These are phyloP conservation scores for Gymnopithys bicolor DNA, from an alignment of 2,797 vertebrate genomes.

Conservation along the genomic window DNA sequence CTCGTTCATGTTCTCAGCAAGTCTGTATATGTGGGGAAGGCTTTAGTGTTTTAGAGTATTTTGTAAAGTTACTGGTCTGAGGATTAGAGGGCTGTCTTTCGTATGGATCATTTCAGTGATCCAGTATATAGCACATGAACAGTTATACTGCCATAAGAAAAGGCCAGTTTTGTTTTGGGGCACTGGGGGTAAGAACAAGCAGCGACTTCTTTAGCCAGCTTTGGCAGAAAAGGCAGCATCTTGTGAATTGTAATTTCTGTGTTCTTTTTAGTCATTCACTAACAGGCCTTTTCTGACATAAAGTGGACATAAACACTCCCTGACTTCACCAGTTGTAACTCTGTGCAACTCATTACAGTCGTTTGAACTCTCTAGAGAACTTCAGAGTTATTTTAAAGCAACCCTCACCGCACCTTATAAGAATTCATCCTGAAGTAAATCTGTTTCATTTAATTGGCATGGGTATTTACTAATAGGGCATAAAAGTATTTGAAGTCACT, in stretches of 20 bases:
- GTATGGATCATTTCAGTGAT: not conserved
- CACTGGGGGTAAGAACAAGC: not conserved
- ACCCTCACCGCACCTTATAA: not conserved
- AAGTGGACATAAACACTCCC: not conserved
- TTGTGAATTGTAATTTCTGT: not conserved
- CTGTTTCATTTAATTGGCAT: conserved; percentile 3
- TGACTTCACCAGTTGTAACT: not conserved
- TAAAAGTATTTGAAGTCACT: conserved; percentile 29
- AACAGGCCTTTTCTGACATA: not conserved
- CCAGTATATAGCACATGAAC: not conserved
- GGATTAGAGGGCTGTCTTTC: not conserved
- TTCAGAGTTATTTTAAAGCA: not conserved
- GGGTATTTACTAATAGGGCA: not conserved
- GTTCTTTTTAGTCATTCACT: not conserved
- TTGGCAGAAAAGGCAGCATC: not conserved
- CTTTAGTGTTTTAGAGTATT: not conserved
- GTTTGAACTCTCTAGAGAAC: not conserved
- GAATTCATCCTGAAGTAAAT: conserved; percentile 7
- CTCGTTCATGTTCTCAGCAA: not conserved
- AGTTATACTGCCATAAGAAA: not conserved
- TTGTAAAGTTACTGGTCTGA: not conserved
- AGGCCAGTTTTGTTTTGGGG: not conserved
- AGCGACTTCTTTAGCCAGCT: not conserved
- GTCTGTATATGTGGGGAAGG: not conserved
- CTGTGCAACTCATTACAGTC: not conserved